These are phyloP conservation scores for Amphipoea oculea DNA, from an alignment of 2,888 invertebrate species.

Conservation along the genomic window DNA sequence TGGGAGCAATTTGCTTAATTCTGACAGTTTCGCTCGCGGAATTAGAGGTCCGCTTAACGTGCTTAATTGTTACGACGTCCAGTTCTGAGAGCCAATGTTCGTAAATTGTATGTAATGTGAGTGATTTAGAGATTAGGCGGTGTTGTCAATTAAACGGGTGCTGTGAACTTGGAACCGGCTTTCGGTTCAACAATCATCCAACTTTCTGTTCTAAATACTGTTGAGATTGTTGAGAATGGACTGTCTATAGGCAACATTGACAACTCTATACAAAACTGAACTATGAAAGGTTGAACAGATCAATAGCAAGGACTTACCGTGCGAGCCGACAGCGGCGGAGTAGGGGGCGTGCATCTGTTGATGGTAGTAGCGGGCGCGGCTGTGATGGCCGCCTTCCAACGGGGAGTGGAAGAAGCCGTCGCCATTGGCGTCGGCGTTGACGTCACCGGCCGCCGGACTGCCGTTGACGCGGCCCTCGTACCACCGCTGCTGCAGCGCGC, in stretches of 20 bases:
- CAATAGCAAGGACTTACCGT: constrained; percentile 81
- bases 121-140: constrained; percentile 52
- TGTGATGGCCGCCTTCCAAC: constrained; percentile 89
- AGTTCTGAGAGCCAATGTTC: constrained; percentile 70
- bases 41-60: constrained; percentile 74
- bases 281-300: constrained; percentile 9
- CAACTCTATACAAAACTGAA: constrained; percentile 10
- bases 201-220: constrained; percentile 3
- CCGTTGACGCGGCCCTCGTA: constrained; percentile 90
- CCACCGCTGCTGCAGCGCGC: constrained; percentile 89
- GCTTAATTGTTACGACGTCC: constrained; percentile 80
- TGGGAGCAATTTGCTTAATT: constrained; percentile 83
- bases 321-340: constrained; percentile 89
- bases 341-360: constrained; percentile 91
- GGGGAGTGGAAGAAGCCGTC: constrained; percentile 90
- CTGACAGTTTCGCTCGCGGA: constrained; percentile 79
- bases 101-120: constrained; percentile 67
- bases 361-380: constrained; percentile 90
- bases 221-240: not conserved
- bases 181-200: not conserved
- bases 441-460: constrained; percentile 88
- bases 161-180: constrained; percentile 19
- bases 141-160: constrained; percentile 49
- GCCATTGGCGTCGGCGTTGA: constrained; percentile 88
- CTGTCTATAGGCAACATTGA: constrained; percentile 2